Evolutionary conservation across 2,888 invertebrate genomes (phyloP), one percentile per base, ranked within the genome.

Genomic region (Strigamia crassipes): DNA sequence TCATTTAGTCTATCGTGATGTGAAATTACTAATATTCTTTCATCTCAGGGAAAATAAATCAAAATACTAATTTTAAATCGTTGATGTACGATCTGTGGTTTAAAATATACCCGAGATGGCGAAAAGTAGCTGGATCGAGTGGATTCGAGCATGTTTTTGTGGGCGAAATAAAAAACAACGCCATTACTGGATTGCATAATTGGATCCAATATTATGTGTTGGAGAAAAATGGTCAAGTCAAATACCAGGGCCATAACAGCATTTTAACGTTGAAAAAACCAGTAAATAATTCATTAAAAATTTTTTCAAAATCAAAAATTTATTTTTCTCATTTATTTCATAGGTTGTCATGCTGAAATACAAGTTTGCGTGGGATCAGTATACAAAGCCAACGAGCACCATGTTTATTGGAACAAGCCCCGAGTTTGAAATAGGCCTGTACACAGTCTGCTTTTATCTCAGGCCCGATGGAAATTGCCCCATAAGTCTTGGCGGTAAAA

Each of bases 351-450:
- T 79, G 31, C 41, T 79, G n/a, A 79, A 79, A 23, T 79, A 38
- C 12, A 79, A 79, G 23, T 85, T 85, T 83, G 91, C 90, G 82
- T 93, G 93, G 87, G 91, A 92, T 86, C 91, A 91, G 0, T 88
- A 91, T 1, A 92, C 92, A 84, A 95, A 95, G 86, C 94, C 95
- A 0, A 93, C 94, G 0, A 92, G 93, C 81, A 90, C 91, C 0
- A 90, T 95, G 89, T 94, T 95, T 85, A 90, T 95, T 83, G 95
- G 95, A 31, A 94, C 94, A 0, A 95, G 95, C 81, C 97, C 97
- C 0, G 97, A 97, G 88, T 89, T 96, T 84, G 97, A 97, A 88
- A 91, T 97, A 89, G 94, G 96, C 0, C 88, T 97, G 2, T 97
- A 96, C 87, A 94, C 96, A 0, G 90, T 96, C 5, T 97, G 97